Conservation (phyloP, 2,113 vertebrate genomes). For the Motacilla tschutschensis region DNA sequence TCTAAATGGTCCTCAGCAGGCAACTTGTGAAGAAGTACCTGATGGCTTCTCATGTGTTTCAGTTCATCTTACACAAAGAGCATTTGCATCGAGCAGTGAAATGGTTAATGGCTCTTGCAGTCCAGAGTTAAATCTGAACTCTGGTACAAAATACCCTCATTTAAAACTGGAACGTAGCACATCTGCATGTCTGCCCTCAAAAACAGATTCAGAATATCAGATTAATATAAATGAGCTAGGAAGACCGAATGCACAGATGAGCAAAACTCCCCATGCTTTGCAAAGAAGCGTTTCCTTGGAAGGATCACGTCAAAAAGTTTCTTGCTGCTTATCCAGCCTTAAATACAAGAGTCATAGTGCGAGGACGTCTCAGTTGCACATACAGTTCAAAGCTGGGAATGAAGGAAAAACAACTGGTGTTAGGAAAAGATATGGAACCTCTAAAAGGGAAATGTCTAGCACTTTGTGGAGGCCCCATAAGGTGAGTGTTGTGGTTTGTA, state of each 20-base stretch:
- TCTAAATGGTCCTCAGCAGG: constrained; percentile 30
- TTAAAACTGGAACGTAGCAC: constrained; percentile 77
- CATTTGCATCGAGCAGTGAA: constrained; percentile 59
- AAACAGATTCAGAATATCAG: constrained; percentile 60
- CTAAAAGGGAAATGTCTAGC: constrained; percentile 58
- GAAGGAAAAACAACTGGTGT: constrained; percentile 68
- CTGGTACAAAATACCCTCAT: constrained; percentile 30
- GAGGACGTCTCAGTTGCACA: constrained; percentile 85
- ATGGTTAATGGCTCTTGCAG: constrained; percentile 46
- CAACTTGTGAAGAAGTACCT: constrained; percentile 55
- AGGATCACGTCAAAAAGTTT: constrained; percentile 79
- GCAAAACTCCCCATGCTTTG: constrained; percentile 69
- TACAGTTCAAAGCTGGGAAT: constrained; percentile 84
- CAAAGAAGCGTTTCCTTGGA: constrained; percentile 93
- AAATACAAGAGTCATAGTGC: constrained; percentile 73
- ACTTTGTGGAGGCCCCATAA: constrained; percentile 64
- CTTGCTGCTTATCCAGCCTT: constrained; percentile 84
- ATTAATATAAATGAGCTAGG: constrained; percentile 45
- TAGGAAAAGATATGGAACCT: constrained; percentile 61
- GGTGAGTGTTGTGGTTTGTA: constrained; percentile 77
- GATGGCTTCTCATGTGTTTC: constrained; percentile 78
- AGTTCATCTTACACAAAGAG: constrained; percentile 77
- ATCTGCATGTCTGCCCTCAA: constrained; percentile 69
- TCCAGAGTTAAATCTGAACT: constrained; percentile 57
- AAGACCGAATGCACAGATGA: constrained; percentile 62